Conservation (phyloP, 2,888 invertebrate genomes). For the Drosophila macrospina region DNA sequence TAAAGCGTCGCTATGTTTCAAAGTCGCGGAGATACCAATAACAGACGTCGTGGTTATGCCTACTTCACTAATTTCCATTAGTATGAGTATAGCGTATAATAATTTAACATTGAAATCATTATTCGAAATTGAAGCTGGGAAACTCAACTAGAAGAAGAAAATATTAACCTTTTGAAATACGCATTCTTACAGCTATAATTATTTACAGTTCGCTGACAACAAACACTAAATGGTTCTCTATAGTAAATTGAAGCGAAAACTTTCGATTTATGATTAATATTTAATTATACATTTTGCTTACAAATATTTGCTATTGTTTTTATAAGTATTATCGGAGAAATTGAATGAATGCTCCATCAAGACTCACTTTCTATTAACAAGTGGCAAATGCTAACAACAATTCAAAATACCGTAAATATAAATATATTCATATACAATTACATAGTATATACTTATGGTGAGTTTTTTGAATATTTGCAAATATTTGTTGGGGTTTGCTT, state of each 20-base stretch:
- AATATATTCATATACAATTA: constrained; percentile 6
- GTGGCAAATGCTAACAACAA: constrained; percentile 74
- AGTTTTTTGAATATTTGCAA: constrained; percentile 18
- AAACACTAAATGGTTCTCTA: constrained; percentile 44
- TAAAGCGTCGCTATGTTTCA: background rate
- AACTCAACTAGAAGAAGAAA: constrained; percentile 14
- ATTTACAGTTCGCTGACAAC: constrained; percentile 58
- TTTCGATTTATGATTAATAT: constrained; percentile 32
- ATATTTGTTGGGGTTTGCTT: constrained; percentile 29
- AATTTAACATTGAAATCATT: background rate
- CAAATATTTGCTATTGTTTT: constrained; percentile 26
- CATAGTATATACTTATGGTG: background rate
- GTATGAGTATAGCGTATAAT: constrained; percentile 1
- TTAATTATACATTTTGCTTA: constrained; percentile 31
- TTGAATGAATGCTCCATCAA: constrained; percentile 30
- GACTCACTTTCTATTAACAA: constrained; percentile 56
- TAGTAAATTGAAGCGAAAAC: constrained; percentile 56
- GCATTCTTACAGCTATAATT: constrained; percentile 28
- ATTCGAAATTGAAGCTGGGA: background rate
- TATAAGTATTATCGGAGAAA: constrained; percentile 32
- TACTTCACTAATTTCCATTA: background rate
- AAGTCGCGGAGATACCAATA: constrained; percentile 4
- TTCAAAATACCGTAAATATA: constrained; percentile 49
- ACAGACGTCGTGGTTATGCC: too few relatives aligned
- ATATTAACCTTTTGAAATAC: constrained; percentile 14